phyloP scores from a whole-genome alignment of 2,888 invertebrate species.

The Dicranocentrus wangi region DNA sequence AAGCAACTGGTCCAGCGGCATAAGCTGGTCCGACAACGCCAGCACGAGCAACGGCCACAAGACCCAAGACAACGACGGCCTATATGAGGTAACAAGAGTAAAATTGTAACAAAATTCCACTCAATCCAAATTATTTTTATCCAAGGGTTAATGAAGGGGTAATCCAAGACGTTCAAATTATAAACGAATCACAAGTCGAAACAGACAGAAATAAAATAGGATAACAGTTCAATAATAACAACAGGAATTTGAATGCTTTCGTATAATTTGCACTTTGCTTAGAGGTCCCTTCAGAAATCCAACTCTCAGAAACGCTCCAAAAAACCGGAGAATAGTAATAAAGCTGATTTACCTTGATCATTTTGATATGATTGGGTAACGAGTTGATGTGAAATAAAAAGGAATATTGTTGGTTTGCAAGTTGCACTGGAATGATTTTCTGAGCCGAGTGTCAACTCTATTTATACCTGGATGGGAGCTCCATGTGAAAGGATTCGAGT shows the following conservation, averaged over 20 bases:
- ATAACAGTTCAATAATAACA: background rate
- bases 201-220: background rate
- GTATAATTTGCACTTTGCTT: background rate
- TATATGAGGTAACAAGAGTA: background rate
- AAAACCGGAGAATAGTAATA: background rate
- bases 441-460: slow-evolving; percentile 32
- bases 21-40: slow-evolving; percentile 26
- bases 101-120: background rate
- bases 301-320: slow-evolving; percentile 8
- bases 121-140: background rate
- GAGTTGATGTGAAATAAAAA: background rate
- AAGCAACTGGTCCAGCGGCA: slow-evolving; percentile 35
- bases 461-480: slow-evolving; percentile 50
- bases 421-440: slow-evolving; percentile 54
- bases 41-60: slow-evolving; percentile 55
- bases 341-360: slow-evolving; percentile 53
- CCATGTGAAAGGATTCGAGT: slow-evolving; percentile 34
- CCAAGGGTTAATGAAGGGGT: too few relatives aligned
- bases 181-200: too few relatives aligned
- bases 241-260: background rate
- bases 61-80: slow-evolving; percentile 46
- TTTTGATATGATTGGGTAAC: slow-evolving; percentile 30
- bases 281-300: slow-evolving; percentile 9
- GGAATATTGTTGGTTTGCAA: slow-evolving; percentile 18
- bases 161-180: background rate